phyloP scores from a whole-genome alignment of 2,888 invertebrate genomes.

The Polydrusus pterygomalis region DNA sequence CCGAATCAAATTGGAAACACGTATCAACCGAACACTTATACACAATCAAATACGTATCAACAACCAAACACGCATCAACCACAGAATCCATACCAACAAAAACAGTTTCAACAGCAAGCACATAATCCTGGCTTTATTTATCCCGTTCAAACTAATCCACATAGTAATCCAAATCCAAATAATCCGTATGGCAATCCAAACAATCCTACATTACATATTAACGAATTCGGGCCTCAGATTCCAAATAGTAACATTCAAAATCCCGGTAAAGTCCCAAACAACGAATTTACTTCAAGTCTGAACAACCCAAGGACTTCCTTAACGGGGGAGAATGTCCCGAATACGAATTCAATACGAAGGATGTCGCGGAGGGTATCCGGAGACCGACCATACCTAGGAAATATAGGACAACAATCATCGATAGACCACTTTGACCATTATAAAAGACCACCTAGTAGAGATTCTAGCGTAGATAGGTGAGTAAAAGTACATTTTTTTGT shows the following conservation, averaged over 20 bases:
- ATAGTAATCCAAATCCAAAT: constrained; percentile 55
- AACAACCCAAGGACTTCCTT: constrained; percentile 56
- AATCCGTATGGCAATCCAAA: constrained; percentile 52
- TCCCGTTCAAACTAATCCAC: constrained; percentile 54
- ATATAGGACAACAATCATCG: constrained; percentile 78
- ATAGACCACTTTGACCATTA: constrained; percentile 97
- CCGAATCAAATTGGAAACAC: constrained; percentile 61
- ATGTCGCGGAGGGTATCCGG: constrained; percentile 73
- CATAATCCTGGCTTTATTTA: constrained; percentile 51
- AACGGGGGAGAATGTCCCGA: constrained; percentile 57
- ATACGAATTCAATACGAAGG: constrained; percentile 70
- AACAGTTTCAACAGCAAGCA: constrained; percentile 62
- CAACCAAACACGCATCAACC: constrained; percentile 58
- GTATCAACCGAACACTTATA: constrained; percentile 18
- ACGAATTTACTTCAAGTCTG: constrained; percentile 38
- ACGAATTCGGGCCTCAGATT: constrained; percentile 61
- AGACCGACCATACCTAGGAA: constrained; percentile 71
- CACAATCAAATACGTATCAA: constrained; percentile 26
- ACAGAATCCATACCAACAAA: constrained; percentile 64
- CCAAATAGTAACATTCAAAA: constrained; percentile 41
- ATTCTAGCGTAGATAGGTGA: constrained; percentile 84
- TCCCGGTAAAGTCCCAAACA: constrained; percentile 33
- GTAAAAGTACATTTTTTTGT: not conserved
- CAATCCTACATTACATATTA: constrained; percentile 50
- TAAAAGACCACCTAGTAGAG: constrained; percentile 91